These are phyloP conservation scores for Lepus americanus DNA, from an alignment of 2,113 vertebrate species.

Conservation along the genomic window DNA sequence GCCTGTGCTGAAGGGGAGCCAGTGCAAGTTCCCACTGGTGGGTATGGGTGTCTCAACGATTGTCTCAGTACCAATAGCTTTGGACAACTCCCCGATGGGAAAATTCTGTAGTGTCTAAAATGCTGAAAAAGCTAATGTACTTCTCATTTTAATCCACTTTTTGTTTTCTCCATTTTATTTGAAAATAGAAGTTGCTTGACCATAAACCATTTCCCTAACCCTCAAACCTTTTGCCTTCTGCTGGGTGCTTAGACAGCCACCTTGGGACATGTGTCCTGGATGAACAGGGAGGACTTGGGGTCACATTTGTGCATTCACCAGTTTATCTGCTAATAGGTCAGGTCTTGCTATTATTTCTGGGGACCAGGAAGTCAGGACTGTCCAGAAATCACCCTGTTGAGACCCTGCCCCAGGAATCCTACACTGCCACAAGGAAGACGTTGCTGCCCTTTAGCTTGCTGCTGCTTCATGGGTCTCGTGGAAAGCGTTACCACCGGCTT, in stretches of 20 bases:
- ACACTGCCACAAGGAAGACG: not conserved
- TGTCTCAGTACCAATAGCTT: not conserved
- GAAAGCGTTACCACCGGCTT: not conserved
- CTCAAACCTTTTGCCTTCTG: not conserved
- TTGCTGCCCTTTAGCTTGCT: constrained; percentile 7
- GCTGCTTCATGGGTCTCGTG: not conserved
- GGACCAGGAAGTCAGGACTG: not conserved
- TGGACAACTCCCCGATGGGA: not conserved
- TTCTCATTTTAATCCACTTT: constrained; percentile 4
- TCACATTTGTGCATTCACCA: not conserved
- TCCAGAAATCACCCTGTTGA: not conserved
- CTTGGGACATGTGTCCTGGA: not conserved
- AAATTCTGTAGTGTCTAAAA: constrained; percentile 41
- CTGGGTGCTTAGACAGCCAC: not conserved
- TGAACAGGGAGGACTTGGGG: not conserved
- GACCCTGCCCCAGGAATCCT: not conserved
- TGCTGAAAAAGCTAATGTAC: not conserved
- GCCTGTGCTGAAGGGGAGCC: not conserved
- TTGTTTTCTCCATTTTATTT: constrained; percentile 37
- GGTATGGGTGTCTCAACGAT: not conserved
- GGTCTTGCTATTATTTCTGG: not conserved
- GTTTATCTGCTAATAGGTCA: not conserved
- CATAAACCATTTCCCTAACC: not conserved
- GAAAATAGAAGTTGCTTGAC: not conserved
- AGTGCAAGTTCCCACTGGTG: not conserved